These are phyloP conservation scores for Limenitis camilla DNA, from an alignment of 2,888 invertebrate species.

Conservation along the genomic window DNA sequence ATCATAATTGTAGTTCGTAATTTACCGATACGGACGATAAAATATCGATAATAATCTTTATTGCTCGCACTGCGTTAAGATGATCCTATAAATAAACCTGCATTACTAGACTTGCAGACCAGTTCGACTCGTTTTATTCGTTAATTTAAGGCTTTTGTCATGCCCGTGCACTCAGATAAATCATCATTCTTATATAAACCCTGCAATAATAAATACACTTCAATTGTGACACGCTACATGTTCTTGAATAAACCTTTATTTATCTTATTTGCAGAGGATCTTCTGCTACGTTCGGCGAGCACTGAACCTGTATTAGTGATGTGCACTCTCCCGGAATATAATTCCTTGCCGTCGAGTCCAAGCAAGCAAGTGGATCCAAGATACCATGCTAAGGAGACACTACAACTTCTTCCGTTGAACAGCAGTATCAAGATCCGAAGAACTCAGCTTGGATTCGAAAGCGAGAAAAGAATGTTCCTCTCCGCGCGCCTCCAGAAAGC, in stretches of 20 bases:
- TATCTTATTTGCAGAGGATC: conserved; percentile 55
- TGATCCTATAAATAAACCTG: conserved; percentile 27
- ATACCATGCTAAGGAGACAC: conserved; percentile 70
- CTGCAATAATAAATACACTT: conserved; percentile 9
- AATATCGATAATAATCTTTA: conserved; percentile 26
- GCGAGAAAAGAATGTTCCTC: conserved; percentile 77
- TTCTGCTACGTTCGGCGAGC: conserved; percentile 76
- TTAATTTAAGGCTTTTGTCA: conserved; percentile 26
- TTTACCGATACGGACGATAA: conserved; percentile 26
- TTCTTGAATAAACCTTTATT: conserved; percentile 8
- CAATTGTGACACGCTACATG: not conserved
- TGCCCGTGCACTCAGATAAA: conserved; percentile 12
- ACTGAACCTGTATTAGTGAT: conserved; percentile 79
- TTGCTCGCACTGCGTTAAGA: conserved; percentile 22
- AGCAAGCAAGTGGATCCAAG: conserved; percentile 71
- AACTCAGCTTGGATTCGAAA: conserved; percentile 77
- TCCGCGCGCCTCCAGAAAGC: conserved; percentile 78
- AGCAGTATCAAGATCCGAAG: conserved; percentile 59
- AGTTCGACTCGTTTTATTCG: conserved; percentile 24
- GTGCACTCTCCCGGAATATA: conserved; percentile 75
- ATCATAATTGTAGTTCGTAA: conserved; percentile 25
- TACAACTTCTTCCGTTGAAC: conserved; percentile 67
- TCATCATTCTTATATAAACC: conserved; percentile 15
- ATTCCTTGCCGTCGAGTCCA: conserved; percentile 59
- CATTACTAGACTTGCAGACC: conserved; percentile 19